Evolutionary conservation across 2,888 invertebrate species (phyloP), one percentile per base, ranked within the genome.

Genomic region (Cephus pulcher): DNA sequence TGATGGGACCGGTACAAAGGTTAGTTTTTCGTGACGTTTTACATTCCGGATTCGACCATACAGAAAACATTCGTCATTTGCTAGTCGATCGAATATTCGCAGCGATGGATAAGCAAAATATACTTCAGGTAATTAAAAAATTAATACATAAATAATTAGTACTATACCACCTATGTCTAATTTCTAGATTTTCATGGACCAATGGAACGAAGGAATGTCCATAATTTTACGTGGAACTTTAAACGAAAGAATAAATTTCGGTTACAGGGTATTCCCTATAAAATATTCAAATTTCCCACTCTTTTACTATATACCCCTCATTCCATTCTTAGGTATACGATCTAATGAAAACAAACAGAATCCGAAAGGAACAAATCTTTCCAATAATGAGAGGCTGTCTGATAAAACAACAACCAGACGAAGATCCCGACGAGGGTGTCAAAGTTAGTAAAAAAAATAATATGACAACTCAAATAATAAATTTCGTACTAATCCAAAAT

Each of bases 381-480:
- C 87, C 86, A 6, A 85, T 87, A 78, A 86, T 91, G 87, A 86
- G 88, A 78, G 91, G 91, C 71, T 92, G 93, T 79, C 80, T 93
- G 76, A 92, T 93, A 79, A 92, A 91, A 83, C 86, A 90, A 76
- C 92, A 91, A 12, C 88, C 91, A 35, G 94, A 94, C 81, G 95
- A 95, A 86, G 94, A 95, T 85, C 93, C 93, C 0, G 94, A 95
- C 81, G 95, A 95, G 86, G 93, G 93, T 15, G 93, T 94, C 12
- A 93, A 89, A 82, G 91, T 91, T 80, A 82, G 34, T 56, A 0
- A 56, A 23, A 56, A 56, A 56, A 56, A 56, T 33, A 33, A 23
- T 40, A 23, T 6, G 23, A 0, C 2, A 56, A 23, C 9, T 23
- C 23, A 9, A 23, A 56, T 56, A 56, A 23, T 56, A 9, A 56